Evolutionary conservation across 2,888 invertebrate species (phyloP).

Genomic region (Pediacus dermestoides): DNA sequence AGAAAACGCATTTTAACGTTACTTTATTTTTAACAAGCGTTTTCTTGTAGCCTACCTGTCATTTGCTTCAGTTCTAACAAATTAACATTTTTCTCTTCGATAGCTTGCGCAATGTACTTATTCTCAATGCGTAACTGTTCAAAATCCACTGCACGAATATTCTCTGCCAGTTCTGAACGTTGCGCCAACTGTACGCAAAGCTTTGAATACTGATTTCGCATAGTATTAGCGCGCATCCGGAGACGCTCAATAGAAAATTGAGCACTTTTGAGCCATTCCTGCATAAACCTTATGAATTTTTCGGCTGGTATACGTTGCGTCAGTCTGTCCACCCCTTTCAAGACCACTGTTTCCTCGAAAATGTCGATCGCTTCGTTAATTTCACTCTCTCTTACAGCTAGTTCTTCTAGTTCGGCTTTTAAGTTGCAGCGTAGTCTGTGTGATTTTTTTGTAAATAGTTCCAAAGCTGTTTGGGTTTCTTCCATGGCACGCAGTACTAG

Average conservation of each 20-base stretch:
- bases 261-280: conserved; percentile 57
- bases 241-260: conserved; percentile 58
- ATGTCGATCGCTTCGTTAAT: conserved; percentile 48
- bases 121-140: conserved; percentile 63
- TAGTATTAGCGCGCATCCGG: conserved; percentile 56
- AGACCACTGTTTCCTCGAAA: conserved; percentile 1
- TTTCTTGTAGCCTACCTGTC: conserved; percentile 48
- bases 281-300: conserved; percentile 55
- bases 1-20: no score
- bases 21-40: conserved; percentile 20
- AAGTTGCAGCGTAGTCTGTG: conserved; percentile 15
- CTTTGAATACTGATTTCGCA: conserved; percentile 55
- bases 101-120: conserved; percentile 50
- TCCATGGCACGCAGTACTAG: conserved; percentile 22
- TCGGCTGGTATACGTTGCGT: conserved; percentile 63
- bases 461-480: conserved; percentile 15
- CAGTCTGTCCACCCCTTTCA: conserved; percentile 49
- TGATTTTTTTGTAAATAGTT: conserved; percentile 15
- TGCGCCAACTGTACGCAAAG: conserved; percentile 54
- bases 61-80: conserved; percentile 57
- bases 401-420: conserved; percentile 47
- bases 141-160: conserved; percentile 60
- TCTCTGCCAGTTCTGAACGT: conserved; percentile 58
- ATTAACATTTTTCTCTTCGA: conserved; percentile 56
- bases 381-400: conserved; percentile 51